Evolutionary conservation across 2,797 vertebrate genomes (phyloP), one percentile per base, ranked within the genome.

Genomic region (Australoheros facetus): DNA sequence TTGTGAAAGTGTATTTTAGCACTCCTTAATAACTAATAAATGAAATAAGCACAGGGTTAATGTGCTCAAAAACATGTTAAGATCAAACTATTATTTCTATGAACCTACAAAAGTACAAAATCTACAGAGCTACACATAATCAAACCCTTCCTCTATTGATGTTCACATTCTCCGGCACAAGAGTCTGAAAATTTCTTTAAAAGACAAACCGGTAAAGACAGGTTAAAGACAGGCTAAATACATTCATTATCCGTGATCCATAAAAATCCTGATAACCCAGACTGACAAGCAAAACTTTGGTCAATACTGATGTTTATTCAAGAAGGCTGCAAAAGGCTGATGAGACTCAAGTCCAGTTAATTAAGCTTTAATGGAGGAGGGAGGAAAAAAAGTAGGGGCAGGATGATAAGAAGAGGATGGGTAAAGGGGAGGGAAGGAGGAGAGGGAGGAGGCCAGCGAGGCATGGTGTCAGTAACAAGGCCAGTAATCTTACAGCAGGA

Each of bases 241-340:
- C 21, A 39, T 70, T 85, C 75, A 85, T 88, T 73, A 87, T 76
- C 80, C n/a, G 6, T 69, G 57, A 92, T 85, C 79, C 77, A 66
- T 81, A 75, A 84, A 84, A 81, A 83, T 69, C 56, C 79, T 77
- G 74, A 89, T 69, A 85, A 64, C 69, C 58, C 75, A 59, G 85
- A 73, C 51, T 88, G 88, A 85, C 75, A 62, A 79, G 71, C 71
- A 82, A 87, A 89, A 90, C 87, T 87, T 78, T 81, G 83, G 86
- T 93, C 87, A 94, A 91, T 88, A 92, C 84, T 91, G 79, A 87
- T 89, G 77, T 92, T 91, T 91, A 91, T 87, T 89, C 73, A 86
- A 78, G 85, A 57, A 71, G 78, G 39, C 79, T 58, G 57, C 60
- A 70, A 71, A 74, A 75, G 55, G 64, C 77, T 83, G 82, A 93